A percentile compares a stretch with the other conserved stretches of the same genome.
These are phyloP conservation scores for Eugnorisma glareosa DNA, from an alignment of 2,888 invertebrate species.

Conservation along the genomic window DNA sequence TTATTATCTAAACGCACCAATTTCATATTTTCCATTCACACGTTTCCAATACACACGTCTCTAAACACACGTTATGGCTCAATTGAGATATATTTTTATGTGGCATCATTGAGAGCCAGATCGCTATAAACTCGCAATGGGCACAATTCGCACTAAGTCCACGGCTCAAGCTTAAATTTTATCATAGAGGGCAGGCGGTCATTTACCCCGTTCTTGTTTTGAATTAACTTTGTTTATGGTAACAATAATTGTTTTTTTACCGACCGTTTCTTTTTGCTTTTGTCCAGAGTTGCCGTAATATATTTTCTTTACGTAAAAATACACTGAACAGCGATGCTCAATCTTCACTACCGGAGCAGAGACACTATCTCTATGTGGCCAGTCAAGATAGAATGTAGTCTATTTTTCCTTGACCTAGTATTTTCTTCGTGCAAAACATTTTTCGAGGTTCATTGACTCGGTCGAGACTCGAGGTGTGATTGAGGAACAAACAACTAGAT, in stretches of 20 bases:
- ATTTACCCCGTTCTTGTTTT: constrained; percentile 64
- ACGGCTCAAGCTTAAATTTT: constrained; percentile 49
- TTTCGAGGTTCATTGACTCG: constrained; percentile 51
- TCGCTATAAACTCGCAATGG: constrained; percentile 66
- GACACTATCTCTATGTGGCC: constrained; percentile 45
- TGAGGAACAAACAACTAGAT: constrained; percentile 41
- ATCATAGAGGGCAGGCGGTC: constrained; percentile 66
- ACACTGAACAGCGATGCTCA: constrained; percentile 1
- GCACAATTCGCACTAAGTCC: constrained; percentile 51
- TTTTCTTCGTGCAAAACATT: constrained; percentile 51
- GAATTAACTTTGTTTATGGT: constrained; percentile 40
- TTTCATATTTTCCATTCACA: not conserved
- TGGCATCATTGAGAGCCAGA: constrained; percentile 52
- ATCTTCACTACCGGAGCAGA: constrained; percentile 29
- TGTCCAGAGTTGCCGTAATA: not conserved
- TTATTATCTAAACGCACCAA: not conserved
- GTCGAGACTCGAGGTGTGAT: constrained; percentile 48
- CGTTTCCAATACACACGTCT: constrained; percentile 2
- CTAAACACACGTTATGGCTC: constrained; percentile 20
- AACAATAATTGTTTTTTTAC: constrained; percentile 25
- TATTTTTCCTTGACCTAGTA: constrained; percentile 56
- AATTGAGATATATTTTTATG: constrained; percentile 65
- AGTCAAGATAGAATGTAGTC: constrained; percentile 50
- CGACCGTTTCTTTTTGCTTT: not conserved
- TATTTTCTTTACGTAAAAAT: constrained; percentile 32